Evolutionary conservation across 2,113 vertebrate genomes (phyloP).

Genomic region (Tautogolabrus adspersus): DNA sequence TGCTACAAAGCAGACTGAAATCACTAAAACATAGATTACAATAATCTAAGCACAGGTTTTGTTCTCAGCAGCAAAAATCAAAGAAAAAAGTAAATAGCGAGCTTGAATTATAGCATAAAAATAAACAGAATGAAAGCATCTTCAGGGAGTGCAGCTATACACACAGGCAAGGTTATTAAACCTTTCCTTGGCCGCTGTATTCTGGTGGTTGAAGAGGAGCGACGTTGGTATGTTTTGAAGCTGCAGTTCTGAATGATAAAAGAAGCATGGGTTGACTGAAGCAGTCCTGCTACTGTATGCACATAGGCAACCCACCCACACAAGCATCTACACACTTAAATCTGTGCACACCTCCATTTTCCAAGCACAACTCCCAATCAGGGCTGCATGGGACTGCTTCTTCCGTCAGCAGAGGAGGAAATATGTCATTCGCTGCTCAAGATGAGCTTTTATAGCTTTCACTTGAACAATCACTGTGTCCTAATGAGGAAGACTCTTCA

Average conservation of each 20-base stretch:
- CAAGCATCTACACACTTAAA: not conserved
- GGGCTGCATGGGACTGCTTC: conserved; percentile 59
- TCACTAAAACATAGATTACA: not conserved
- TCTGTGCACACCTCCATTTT: conserved; percentile 32
- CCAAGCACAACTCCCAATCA: conserved; percentile 60
- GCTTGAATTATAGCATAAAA: conserved; percentile 6
- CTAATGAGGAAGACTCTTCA: conserved; percentile 78
- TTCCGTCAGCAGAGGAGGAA: conserved; percentile 75
- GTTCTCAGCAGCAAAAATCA: not conserved
- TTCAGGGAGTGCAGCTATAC: conserved; percentile 3
- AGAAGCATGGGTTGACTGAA: conserved; percentile 32
- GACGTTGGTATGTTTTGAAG: conserved; percentile 40
- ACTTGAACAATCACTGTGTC: conserved; percentile 80
- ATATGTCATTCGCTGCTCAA: conserved; percentile 74
- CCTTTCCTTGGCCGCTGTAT: not conserved
- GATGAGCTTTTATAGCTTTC: conserved; percentile 75
- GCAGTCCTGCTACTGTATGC: conserved; percentile 21
- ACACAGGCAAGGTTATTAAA: conserved; percentile 14
- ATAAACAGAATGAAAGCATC: conserved; percentile 5
- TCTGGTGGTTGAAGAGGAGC: conserved; percentile 34
- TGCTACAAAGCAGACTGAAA: conserved; percentile 9
- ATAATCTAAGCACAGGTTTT: not conserved
- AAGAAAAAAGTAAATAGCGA: conserved; percentile 2
- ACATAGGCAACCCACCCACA: not conserved
- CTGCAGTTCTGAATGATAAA: conserved; percentile 39